Conservation (phyloP, 2,888 invertebrate species). For the Drosophila limbata region DNA sequence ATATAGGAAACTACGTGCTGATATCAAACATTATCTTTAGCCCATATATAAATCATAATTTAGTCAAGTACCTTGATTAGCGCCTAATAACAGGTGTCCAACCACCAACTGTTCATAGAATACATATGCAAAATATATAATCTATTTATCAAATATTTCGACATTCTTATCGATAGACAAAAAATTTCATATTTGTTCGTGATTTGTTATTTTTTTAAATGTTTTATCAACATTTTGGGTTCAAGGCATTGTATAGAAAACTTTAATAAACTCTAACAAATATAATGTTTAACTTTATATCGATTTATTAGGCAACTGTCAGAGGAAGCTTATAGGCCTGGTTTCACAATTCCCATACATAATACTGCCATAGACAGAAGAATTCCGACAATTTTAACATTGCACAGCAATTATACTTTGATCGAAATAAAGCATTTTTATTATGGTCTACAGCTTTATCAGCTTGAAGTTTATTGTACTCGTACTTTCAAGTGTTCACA, state of each 20-base stretch:
- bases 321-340: background rate
- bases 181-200: slow-evolving; percentile 15
- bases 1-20: background rate
- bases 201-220: slow-evolving; percentile 25
- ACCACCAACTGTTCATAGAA: slow-evolving; percentile 5
- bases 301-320: slow-evolving; percentile 14
- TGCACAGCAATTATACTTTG: slow-evolving; percentile 6
- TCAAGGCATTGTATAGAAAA: background rate
- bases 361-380: background rate
- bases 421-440: slow-evolving; percentile 19
- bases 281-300: background rate
- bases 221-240: slow-evolving; percentile 18
- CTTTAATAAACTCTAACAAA: background rate
- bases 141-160: background rate
- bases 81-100: slow-evolving; percentile 29
- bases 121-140: slow-evolving; percentile 17
- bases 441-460: slow-evolving; percentile 38
- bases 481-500: slow-evolving; percentile 14
- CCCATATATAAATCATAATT: slow-evolving; percentile 42
- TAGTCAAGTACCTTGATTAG: slow-evolving; percentile 52
- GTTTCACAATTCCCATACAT: background rate
- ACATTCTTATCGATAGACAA: slow-evolving; percentile 17
- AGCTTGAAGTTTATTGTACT: slow-evolving; percentile 23
- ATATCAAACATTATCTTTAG: slow-evolving; percentile 14
- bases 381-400: background rate